A percentile compares a stretch with the other conserved stretches of the same genome.
These are phyloP conservation scores for Elephas maximus DNA, from an alignment of 2,113 vertebrate genomes.

Conservation along the genomic window DNA sequence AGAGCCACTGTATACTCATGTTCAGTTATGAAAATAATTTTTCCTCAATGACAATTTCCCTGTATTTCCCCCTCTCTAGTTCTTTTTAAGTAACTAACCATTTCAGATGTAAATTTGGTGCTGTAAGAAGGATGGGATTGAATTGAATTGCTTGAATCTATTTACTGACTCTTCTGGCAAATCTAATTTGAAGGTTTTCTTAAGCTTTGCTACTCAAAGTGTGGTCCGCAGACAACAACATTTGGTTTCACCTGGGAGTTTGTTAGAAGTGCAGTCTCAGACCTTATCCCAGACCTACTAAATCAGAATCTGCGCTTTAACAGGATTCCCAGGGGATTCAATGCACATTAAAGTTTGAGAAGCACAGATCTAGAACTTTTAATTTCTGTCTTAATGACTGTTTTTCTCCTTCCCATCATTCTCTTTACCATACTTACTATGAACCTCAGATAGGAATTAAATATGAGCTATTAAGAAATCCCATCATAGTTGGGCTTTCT, in stretches of 20 bases:
- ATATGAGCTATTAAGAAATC: constrained; percentile 13
- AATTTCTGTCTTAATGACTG: constrained; percentile 12
- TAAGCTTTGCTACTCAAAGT: background rate
- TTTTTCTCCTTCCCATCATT: background rate
- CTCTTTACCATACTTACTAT: background rate
- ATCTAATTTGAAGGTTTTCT: background rate
- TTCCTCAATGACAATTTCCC: background rate
- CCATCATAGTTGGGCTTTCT: background rate
- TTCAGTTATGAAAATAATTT: constrained; percentile 31
- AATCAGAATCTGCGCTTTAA: constrained; percentile 32
- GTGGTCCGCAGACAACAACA: background rate
- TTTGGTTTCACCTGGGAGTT: background rate
- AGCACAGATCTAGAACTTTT: background rate
- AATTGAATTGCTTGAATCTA: background rate
- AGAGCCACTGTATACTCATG: background rate
- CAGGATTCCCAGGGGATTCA: background rate
- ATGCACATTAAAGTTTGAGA: background rate
- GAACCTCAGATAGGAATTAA: background rate
- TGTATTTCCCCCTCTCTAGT: background rate
- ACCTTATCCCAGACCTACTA: background rate
- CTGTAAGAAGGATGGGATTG: background rate
- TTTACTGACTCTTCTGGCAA: background rate
- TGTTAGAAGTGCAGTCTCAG: background rate
- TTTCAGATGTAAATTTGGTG: constrained; percentile 29
- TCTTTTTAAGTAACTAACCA: constrained; percentile 14